Conservation (phyloP, 2,888 invertebrate species). For the Timema podura region DNA sequence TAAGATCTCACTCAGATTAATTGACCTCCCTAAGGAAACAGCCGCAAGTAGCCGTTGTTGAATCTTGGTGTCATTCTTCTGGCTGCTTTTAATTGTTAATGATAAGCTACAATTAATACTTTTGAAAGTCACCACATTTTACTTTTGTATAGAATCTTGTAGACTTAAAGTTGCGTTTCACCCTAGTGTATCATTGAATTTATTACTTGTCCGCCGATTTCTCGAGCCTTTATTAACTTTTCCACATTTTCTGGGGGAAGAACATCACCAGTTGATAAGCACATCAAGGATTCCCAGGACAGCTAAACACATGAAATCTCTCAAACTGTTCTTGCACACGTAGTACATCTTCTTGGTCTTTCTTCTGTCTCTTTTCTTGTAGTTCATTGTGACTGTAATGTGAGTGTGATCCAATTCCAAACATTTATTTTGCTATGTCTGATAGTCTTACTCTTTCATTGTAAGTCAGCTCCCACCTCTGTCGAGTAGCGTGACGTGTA, state of each 20-base stretch:
- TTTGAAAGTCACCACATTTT: neutral
- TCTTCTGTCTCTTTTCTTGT: neutral
- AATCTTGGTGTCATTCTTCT: slow-evolving; percentile 1
- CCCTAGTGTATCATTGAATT: neutral
- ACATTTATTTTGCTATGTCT: neutral
- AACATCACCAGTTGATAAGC: neutral
- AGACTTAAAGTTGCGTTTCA: neutral
- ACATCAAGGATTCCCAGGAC: neutral
- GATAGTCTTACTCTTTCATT: slow-evolving; percentile 9
- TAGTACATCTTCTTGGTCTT: neutral
- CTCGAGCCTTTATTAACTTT: neutral
- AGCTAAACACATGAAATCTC: slow-evolving; percentile 4
- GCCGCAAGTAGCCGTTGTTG: neutral
- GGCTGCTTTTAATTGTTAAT: neutral
- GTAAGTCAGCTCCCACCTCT: slow-evolving; percentile 5
- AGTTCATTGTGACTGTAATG: neutral
- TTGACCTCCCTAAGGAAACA: neutral
- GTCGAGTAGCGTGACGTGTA: neutral
- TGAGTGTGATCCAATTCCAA: neutral
- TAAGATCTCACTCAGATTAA: neutral
- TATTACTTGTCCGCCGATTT: neutral
- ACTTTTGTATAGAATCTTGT: neutral
- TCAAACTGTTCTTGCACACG: neutral
- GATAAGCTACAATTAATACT: neutral
- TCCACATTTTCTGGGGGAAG: neutral